Evolutionary conservation across 2,797 vertebrate genomes (phyloP).

Genomic region (Vireo griseus): DNA sequence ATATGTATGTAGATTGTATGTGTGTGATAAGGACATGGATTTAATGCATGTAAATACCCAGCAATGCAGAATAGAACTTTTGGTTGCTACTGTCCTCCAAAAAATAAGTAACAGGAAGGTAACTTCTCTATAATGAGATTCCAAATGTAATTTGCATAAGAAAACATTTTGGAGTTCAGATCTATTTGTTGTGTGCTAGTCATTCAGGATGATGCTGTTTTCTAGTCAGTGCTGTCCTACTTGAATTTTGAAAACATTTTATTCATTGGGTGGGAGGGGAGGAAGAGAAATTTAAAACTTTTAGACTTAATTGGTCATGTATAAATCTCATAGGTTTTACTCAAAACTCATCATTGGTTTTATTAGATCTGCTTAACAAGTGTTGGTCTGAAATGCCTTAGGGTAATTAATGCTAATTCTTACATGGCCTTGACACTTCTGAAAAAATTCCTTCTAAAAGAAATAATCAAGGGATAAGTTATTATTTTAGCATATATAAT

Average conservation of each 20-base stretch:
- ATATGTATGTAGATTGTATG: neutral
- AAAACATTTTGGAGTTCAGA: neutral
- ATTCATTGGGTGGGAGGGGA: neutral
- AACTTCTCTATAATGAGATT: neutral
- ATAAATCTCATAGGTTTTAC: constrained; percentile 11
- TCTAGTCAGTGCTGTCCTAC: neutral
- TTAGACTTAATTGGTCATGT: neutral
- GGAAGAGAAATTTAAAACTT: neutral
- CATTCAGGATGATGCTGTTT: neutral
- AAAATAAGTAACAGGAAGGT: neutral
- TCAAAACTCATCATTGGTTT: constrained; percentile 20
- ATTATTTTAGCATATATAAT: constrained; percentile 32
- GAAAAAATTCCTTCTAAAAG: constrained; percentile 17
- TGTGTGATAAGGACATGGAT: neutral
- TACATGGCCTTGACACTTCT: constrained; percentile 30
- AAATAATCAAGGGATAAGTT: constrained; percentile 24
- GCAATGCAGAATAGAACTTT: neutral
- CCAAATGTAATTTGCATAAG: neutral
- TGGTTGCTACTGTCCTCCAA: neutral
- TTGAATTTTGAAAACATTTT: neutral
- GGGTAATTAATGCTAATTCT: constrained; percentile 42
- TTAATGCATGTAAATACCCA: neutral
- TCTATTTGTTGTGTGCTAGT: neutral
- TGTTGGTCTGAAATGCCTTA: constrained; percentile 25
- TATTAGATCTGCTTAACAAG: constrained; percentile 26